phyloP scores from a whole-genome alignment of 2,888 invertebrate species.

The Cynaeus angustus region DNA sequence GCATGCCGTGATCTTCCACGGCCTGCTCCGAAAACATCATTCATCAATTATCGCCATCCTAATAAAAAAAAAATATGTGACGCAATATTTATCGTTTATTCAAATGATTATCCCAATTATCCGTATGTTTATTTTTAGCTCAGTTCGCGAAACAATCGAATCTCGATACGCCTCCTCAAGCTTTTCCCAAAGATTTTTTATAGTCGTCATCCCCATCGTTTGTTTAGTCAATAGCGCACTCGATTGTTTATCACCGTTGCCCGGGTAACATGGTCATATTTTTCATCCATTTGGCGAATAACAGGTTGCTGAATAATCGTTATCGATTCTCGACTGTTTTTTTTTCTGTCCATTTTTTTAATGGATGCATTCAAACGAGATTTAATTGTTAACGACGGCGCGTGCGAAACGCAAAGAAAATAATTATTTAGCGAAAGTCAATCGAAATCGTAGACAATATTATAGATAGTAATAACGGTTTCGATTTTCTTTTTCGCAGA shows the following conservation, averaged over 20 bases:
- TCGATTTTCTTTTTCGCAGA: slow-evolving; percentile 43
- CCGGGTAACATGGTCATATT: slow-evolving; percentile 15
- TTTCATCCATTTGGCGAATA: slow-evolving; percentile 42
- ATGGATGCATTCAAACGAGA: slow-evolving; percentile 7
- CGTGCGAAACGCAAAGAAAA: slow-evolving; percentile 17
- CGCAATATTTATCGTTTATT: not conserved
- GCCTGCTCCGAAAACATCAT: not conserved
- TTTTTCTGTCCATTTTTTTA: not conserved
- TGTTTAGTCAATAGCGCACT: slow-evolving; percentile 38
- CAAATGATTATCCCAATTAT: slow-evolving; percentile 1
- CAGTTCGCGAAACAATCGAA: slow-evolving; percentile 3
- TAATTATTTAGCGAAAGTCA: slow-evolving; percentile 43
- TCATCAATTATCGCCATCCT: slow-evolving; percentile 26
- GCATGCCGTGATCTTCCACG: too few species aligned
- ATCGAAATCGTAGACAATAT: slow-evolving; percentile 36
- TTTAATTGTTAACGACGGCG: not conserved
- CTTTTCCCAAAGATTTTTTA: slow-evolving; percentile 24
- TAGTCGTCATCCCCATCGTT: slow-evolving; percentile 26
- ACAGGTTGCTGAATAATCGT: slow-evolving; percentile 28
- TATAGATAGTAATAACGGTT: slow-evolving; percentile 27
- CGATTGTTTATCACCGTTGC: slow-evolving; percentile 34
- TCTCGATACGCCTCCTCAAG: slow-evolving; percentile 1
- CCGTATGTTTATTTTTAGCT: not conserved
- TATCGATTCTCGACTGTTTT: slow-evolving; percentile 29
- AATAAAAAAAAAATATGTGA: slow-evolving; percentile 24